phyloP scores from a whole-genome alignment of 1,140 invertebrate species.

The Bombus breviceps region DNA sequence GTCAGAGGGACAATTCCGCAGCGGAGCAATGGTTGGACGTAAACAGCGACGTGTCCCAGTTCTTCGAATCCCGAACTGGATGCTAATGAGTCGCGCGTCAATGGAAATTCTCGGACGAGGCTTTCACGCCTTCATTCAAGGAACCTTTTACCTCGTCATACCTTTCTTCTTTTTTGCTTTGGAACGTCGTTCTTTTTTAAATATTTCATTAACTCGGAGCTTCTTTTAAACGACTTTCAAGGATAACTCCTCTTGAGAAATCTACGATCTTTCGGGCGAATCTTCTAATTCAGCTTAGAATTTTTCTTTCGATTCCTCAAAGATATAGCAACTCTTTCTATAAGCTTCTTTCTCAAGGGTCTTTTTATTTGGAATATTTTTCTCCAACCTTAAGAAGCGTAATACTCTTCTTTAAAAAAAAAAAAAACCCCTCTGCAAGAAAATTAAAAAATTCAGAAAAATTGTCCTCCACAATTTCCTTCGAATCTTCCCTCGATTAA shows the following conservation, averaged over 20 bases:
- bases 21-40: background rate
- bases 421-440: no score
- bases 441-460: background rate
- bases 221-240: no score
- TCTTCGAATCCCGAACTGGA: constrained; percentile 5
- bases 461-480: background rate
- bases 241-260: no score
- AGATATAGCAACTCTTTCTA: no score
- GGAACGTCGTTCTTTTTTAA: background rate
- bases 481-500: background rate
- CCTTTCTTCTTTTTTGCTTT: background rate
- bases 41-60: constrained; percentile 8
- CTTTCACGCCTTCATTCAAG: constrained; percentile 8
- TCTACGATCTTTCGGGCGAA: no score
- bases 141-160: background rate
- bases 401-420: background rate
- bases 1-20: background rate
- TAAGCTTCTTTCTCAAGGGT: no score
- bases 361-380: fast-evolving
- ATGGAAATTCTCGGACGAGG: background rate
- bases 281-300: background rate
- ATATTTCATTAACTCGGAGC: background rate
- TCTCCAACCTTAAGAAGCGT: background rate
- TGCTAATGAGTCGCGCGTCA: constrained; percentile 17
- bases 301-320: background rate